Conservation (phyloP, 2,797 vertebrate genomes). For the Melanotaenia trifasciata region DNA sequence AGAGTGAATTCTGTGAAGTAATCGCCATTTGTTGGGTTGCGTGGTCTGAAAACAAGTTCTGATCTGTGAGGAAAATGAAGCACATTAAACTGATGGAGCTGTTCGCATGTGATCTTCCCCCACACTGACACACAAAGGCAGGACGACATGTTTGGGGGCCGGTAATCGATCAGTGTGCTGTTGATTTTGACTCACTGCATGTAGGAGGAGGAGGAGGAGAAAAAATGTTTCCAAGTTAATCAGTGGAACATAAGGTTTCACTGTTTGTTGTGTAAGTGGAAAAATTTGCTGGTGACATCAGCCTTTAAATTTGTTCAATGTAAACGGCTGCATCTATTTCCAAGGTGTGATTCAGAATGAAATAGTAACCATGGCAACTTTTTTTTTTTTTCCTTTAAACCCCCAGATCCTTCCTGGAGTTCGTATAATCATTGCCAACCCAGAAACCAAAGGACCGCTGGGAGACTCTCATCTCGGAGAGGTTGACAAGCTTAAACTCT, state of each 20-base stretch:
- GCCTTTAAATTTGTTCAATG: not conserved
- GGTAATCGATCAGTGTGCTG: slow-evolving; percentile 26
- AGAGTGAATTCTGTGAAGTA: not conserved
- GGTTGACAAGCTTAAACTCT: slow-evolving; percentile 74
- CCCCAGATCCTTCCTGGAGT: slow-evolving; percentile 95
- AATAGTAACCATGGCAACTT: slow-evolving; percentile 46
- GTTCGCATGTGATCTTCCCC: slow-evolving; percentile 26
- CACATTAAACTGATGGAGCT: not conserved
- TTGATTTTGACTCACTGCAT: slow-evolving; percentile 39
- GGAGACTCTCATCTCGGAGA: slow-evolving; percentile 99
- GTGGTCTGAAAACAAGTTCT: not conserved
- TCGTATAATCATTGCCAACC: slow-evolving; percentile 98
- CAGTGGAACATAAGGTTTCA: not conserved
- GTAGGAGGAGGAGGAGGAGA: slow-evolving; percentile 45
- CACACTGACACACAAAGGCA: slow-evolving; percentile 38
- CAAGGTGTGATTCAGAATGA: not conserved
- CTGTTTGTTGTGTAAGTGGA: not conserved
- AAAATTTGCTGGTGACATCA: not conserved
- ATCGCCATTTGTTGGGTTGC: not conserved
- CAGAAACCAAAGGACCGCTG: slow-evolving; percentile 97
- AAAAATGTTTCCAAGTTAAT: not conserved
- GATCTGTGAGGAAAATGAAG: not conserved
- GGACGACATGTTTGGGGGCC: slow-evolving; percentile 28
- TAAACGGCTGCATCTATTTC: slow-evolving; percentile 17
- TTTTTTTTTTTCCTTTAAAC: not conserved